Base-by-base conservation (phyloP, 2,888 invertebrate species). In the Epirrita christyi region DNA sequence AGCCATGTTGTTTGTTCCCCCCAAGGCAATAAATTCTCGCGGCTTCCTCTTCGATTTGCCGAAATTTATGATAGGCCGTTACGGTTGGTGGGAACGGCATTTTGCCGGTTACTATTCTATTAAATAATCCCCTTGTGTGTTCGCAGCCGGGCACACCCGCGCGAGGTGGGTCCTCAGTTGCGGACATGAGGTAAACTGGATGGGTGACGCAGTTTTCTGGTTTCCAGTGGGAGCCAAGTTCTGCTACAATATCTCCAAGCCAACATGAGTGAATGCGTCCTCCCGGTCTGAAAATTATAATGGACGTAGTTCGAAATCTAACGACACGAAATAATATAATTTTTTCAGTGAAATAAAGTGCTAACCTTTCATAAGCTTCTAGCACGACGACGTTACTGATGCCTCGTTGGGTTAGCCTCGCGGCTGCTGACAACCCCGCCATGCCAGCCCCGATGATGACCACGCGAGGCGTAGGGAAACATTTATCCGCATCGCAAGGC, bases 381-480 rank as follows among this genome's bases (percentile, higher is more conserved):
- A 97, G 83, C 15, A 97, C 88, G 0, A 93, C 93, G 46, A 96
- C 92, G 72, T 95, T 95, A 61, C 86, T 93, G 55, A 96, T 93
- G 21, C 96, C 96, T 58, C 95, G 93, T 71, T 95, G 93, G 0
- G 93, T 79, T 0, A 97, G 92, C 60, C 95, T 92, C 63, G 95
- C 94, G 0, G 96, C 96, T 0, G 96, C 96, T 0, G 96, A 95
- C 10, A 97, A 85, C 1, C 97, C 97, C 0, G 97, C 95, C 83
- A 97, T 94, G 11, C 97, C 97, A 0, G 96, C 97, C 0, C 97
- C 97, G 29, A 97, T 87, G 44, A 97, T 95, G 1, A 96, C 94
- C 14, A 96, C 93, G 0, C 93, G 93, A 0, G 95, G 95, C 76
- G 95, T 93, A 1, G 78, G 67, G 59, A 68, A 85, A 49, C 85